phyloP scores from a whole-genome alignment of 2,113 vertebrate genomes.

The Falco punctatus region DNA sequence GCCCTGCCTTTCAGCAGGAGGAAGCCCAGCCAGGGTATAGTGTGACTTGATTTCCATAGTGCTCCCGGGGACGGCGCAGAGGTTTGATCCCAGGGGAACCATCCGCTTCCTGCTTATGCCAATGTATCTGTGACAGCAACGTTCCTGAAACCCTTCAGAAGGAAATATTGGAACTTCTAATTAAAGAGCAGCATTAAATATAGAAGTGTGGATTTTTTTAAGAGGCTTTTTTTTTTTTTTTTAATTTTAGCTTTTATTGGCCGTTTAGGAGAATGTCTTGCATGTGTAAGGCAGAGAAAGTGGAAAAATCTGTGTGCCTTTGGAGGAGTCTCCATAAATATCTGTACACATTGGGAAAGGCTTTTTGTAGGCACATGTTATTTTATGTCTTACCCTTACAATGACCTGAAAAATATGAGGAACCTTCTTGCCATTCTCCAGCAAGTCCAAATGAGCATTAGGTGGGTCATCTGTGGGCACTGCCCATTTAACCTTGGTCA shows the following conservation, averaged over 20 bases:
- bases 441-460: not conserved
- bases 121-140: not conserved
- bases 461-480: not conserved
- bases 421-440: not conserved
- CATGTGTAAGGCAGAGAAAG: not conserved
- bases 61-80: fast-evolving
- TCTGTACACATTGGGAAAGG: not conserved
- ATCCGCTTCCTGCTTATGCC: not conserved
- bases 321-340: not conserved
- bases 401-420: not conserved
- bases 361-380: not conserved
- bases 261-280: not conserved
- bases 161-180: not conserved
- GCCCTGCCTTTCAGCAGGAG: not conserved
- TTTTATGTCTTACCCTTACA: not conserved
- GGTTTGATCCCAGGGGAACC: not conserved
- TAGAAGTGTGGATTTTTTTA: not conserved
- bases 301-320: not conserved
- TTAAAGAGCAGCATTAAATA: not conserved
- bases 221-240: not conserved
- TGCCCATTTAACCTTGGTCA: not conserved
- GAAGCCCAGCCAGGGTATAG: not conserved
- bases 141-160: not conserved
- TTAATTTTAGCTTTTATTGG: not conserved
- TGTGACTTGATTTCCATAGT: not conserved